These are phyloP conservation scores for Linyphia triangularis DNA, from an alignment of 2,888 invertebrate species.

Conservation along the genomic window DNA sequence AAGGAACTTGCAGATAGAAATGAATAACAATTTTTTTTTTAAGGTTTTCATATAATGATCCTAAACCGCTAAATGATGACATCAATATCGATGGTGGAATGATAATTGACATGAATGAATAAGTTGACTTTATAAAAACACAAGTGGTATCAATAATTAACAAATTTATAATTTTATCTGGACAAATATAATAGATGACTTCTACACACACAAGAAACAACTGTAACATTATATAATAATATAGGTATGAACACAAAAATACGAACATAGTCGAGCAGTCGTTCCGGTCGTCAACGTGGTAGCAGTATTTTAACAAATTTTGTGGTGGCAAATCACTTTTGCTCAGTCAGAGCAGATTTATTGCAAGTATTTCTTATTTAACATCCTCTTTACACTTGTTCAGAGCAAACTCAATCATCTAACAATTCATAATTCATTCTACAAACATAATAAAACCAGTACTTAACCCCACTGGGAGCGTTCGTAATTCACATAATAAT, in stretches of 20 bases:
- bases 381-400: background rate
- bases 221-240: slow-evolving; percentile 61
- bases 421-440: background rate
- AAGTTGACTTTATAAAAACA: slow-evolving; percentile 59
- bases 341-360: background rate
- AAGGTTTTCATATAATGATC: slow-evolving; percentile 62
- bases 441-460: background rate
- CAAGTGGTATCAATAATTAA: slow-evolving; percentile 60
- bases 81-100: slow-evolving; percentile 60
- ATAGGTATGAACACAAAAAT: slow-evolving; percentile 71
- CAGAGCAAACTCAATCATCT: background rate
- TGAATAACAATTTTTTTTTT: slow-evolving; percentile 58
- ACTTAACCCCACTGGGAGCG: background rate
- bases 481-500: no score
- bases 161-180: slow-evolving; percentile 53
- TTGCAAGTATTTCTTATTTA: background rate
- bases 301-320: slow-evolving; percentile 37
- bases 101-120: slow-evolving; percentile 63
- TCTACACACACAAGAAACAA: slow-evolving; percentile 59
- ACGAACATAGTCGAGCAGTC: slow-evolving; percentile 67
- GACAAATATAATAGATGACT: slow-evolving; percentile 67
- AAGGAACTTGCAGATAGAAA: slow-evolving; percentile 66
- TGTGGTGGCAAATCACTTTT: slow-evolving; percentile 22
- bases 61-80: slow-evolving; percentile 67
- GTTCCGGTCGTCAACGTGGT: slow-evolving; percentile 73